These are phyloP conservation scores for Boulengeromyrus knoepffleri DNA, from an alignment of 2,113 vertebrate genomes.

Conservation along the genomic window DNA sequence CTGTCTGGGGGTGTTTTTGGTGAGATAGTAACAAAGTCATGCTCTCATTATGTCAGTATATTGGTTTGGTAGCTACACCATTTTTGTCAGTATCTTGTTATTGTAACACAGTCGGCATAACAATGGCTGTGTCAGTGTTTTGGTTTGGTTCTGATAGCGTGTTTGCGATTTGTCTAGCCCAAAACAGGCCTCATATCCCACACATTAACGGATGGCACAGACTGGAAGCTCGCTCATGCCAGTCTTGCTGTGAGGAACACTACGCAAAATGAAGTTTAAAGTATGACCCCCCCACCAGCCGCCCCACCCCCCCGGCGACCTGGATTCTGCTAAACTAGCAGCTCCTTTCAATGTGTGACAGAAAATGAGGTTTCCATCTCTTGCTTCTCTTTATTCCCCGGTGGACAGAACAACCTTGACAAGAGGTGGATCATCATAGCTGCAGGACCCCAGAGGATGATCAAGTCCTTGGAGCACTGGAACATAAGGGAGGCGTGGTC, in stretches of 20 bases:
- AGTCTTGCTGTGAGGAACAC: neutral
- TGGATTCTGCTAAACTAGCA: neutral
- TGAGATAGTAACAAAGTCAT: neutral
- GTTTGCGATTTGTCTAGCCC: neutral
- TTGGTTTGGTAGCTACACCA: neutral
- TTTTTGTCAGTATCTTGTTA: neutral
- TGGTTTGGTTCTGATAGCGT: neutral
- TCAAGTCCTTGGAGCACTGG: neutral
- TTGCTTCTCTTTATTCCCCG: neutral
- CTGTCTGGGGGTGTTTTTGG: neutral
- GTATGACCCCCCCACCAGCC: neutral
- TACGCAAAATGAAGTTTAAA: neutral
- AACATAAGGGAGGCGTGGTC: neutral
- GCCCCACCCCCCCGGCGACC: neutral
- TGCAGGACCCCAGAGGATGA: neutral
- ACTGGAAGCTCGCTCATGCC: neutral
- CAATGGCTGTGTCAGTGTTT: neutral
- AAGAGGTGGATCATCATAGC: neutral
- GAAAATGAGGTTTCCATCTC: conserved; percentile 12
- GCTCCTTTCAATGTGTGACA: conserved; percentile 5
- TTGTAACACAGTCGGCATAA: neutral
- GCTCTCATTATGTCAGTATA: neutral
- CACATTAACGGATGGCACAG: neutral
- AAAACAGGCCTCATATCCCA: neutral
- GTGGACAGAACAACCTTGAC: conserved; percentile 10